Conservation (phyloP, 2,888 invertebrate genomes). For the Eledona agricola region DNA sequence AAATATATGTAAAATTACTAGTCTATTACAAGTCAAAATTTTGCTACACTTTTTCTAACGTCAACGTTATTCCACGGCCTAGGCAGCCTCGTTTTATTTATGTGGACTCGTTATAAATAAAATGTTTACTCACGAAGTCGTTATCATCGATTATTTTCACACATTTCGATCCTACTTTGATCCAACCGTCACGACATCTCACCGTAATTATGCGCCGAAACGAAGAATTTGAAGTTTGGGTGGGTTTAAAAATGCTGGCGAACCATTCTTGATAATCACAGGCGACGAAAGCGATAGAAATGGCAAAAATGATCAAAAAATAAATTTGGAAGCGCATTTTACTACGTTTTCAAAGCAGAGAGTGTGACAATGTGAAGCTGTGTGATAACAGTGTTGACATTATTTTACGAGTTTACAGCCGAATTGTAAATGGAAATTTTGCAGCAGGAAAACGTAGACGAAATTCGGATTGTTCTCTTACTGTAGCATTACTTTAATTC, state of each 20-base stretch:
- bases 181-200: slow-evolving; percentile 7
- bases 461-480: no score
- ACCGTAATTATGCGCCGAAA: slow-evolving; percentile 10
- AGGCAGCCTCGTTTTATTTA: no score
- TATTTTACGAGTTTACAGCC: slow-evolving; percentile 8
- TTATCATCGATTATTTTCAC: not conserved
- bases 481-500: no score
- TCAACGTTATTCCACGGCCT: not conserved
- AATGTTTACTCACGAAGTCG: not conserved
- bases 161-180: slow-evolving; percentile 10
- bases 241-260: not conserved
- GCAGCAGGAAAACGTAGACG: no score
- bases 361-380: slow-evolving; percentile 1
- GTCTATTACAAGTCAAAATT: no score
- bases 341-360: not conserved
- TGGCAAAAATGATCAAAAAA: slow-evolving; percentile 1
- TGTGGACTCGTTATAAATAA: not conserved
- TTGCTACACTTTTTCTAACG: slow-evolving; percentile 1
- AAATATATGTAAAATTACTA: no score
- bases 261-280: not conserved
- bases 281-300: not conserved
- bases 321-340: slow-evolving; percentile 3
- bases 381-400: slow-evolving; percentile 24
- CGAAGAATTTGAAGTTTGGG: no score
- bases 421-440: slow-evolving; percentile 10